Conservation (phyloP, 37 sponge, comb jelly and placozoan species). For the Crambe crambe region DNA sequence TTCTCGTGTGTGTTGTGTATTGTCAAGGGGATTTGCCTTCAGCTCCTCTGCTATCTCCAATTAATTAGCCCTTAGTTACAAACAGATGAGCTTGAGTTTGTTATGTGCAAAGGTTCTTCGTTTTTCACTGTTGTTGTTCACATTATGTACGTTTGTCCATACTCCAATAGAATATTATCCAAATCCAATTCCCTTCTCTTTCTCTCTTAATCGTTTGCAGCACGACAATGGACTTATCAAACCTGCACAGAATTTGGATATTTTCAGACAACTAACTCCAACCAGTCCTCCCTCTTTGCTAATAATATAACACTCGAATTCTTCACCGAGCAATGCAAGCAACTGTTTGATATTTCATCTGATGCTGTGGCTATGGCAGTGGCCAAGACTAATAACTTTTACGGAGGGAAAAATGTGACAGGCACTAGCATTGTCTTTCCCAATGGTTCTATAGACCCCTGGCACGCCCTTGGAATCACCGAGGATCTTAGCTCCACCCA, state of each 20-base stretch:
- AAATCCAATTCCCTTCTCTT: too few species aligned
- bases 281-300: constrained; percentile 64
- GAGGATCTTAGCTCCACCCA: neutral
- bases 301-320: constrained; percentile 48
- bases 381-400: constrained; percentile 61
- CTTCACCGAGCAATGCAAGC: constrained; percentile 54
- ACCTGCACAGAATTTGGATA: constrained; percentile 92
- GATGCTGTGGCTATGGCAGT: constrained; percentile 16
- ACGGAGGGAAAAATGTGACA: constrained; percentile 62
- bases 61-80: too few species aligned
- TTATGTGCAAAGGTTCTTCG: too few species aligned
- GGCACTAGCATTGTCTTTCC: constrained; percentile 86
- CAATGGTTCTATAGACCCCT: constrained; percentile 92
- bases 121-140: too few species aligned
- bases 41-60: too few species aligned
- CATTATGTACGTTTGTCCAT: too few species aligned
- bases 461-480: constrained; percentile 83
- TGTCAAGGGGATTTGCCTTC: too few species aligned
- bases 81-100: too few species aligned
- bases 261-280: constrained; percentile 83
- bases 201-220: constrained; percentile 21
- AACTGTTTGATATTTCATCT: constrained; percentile 49
- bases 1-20: too few species aligned
- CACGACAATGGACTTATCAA: constrained; percentile 84
- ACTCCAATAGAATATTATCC: too few species aligned